Base-by-base conservation (phyloP, 2,888 invertebrate genomes). In the Portevinia maculata region DNA sequence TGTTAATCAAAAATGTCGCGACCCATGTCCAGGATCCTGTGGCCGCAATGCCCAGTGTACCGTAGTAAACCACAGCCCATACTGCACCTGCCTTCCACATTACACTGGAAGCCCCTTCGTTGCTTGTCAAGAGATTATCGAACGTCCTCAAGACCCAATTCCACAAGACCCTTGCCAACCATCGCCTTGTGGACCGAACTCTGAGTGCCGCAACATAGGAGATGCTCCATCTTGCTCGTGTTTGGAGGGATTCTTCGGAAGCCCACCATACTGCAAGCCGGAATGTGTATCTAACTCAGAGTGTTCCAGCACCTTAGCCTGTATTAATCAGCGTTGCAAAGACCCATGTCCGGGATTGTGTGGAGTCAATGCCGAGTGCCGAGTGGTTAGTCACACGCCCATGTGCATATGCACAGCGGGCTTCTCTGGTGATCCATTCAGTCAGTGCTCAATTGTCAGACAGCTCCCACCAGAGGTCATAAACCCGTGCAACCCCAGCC, bases 61-160 rank as follows among this genome's bases (percentile, higher is more conserved):
- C 87, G 92, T 94, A 15, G 92, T 93, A 32, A 93, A 93, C 85
- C 94, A 94, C 86, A 93, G 94, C 88, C 96, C 96, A 0, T 94
- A 95, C 88, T 96, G 96, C 87, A 94, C 93, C 64, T 96, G 96
- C 87, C 93, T 93, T 84, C 87, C 91, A 1, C 92, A 93, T 57
- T 94, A 92, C 86, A 94, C 94, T 1, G 96, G 96, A 55, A 95
- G 95, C 92, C 95, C 96, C 21, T 95, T 95, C 87, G 92, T 94
- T n/a, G 92, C 93, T 87, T 95, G 95, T 86, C 93, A 93, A 85
- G 93, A 93, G 19, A 92, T 93, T 34, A 89, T 93, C 3, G 89
- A 90, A 71, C 88, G 88, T 32, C 89, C 90, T 44, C 85, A 88
- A n/a, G 87, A 89, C 52, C 86, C 87, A 13, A 85, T 86, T 46